Base-by-base conservation (phyloP, 2,113 vertebrate species). In the Thunnus thynnus region DNA sequence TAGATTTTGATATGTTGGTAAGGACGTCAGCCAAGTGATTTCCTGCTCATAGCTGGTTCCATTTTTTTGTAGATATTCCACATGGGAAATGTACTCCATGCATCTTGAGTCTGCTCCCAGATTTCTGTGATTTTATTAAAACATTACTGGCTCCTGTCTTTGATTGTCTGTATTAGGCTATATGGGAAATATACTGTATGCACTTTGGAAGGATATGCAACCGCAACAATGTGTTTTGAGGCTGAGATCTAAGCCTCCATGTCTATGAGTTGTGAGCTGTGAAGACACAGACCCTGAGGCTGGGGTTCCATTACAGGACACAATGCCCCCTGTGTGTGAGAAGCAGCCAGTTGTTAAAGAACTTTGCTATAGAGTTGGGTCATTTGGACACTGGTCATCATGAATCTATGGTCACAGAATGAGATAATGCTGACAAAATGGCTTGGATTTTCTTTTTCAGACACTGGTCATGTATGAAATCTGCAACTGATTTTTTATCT, bases 301-400 rank as follows among this genome's bases (percentile, higher is more conserved):
- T 72, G 61, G 17, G 32, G 84, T 51, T 87, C 69, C 3, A 76
- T 81, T 91, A 81, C 84, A 66, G 48, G 67, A 77, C 67, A 82
- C 68, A 84, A 92, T 80, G 77, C 74, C 58, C 46, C 68, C 50
- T 81, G 83, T 89, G 84, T 78, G 58, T 36, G 25, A 75, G 78
- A 72, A 80, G 86, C 58, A 77, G 52, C 61, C 61, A 47, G 57
- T 20, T 46, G 2, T 54, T 52, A 63, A 72, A 86, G 44, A 77
- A 7, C 62, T 62, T 44, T 18, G 30, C 67, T 44, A 57, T 1
- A 27, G 60, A 68, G 50, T 50, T 62, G 56, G 17, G 54, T 56
- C 71, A 56, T 70, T 77, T 12, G 10, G 55, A 76, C 50, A 48
- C n/a, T 54, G 14, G 17, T 14, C 7, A 69, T 22, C 30, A 58